Conservation (phyloP, 2,797 vertebrate genomes). For the Clarias pachynema region DNA sequence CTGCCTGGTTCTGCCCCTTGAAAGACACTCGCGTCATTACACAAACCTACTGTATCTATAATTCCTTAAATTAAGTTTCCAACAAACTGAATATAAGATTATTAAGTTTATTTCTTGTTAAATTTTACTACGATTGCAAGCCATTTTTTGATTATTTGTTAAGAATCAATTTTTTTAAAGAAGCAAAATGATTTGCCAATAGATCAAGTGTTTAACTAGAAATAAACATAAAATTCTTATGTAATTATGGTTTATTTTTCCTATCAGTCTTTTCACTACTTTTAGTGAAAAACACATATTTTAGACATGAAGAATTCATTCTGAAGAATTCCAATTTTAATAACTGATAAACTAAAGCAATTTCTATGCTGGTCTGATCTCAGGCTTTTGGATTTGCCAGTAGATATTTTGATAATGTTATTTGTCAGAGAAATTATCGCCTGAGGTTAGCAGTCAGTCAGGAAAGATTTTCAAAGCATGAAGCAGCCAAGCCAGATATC, state of each 20-base stretch:
- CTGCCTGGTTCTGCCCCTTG: too few species aligned
- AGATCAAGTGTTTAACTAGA: too few species aligned
- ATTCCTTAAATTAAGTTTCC: too few species aligned
- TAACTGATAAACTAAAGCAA: neutral
- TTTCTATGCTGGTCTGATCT: neutral
- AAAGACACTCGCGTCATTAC: too few species aligned
- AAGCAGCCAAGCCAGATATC: neutral
- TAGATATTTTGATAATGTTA: slow-evolving; percentile 1
- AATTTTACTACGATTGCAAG: too few species aligned
- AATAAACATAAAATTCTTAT: too few species aligned
- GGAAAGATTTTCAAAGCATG: neutral
- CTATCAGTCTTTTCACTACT: neutral
- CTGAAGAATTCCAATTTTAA: neutral
- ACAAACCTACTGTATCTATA: too few species aligned
- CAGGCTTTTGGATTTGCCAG: neutral
- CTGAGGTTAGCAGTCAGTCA: neutral
- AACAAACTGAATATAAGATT: too few species aligned
- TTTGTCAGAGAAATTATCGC: neutral
- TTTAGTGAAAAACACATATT: neutral
- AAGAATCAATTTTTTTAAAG: too few species aligned
- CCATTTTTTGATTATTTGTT: too few species aligned
- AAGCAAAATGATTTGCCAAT: too few species aligned
- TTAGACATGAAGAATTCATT: neutral
- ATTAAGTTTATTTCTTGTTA: too few species aligned
- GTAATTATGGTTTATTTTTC: neutral